Evolutionary conservation across 2,797 vertebrate species (phyloP).

Genomic region (Astyanax mexicanus): DNA sequence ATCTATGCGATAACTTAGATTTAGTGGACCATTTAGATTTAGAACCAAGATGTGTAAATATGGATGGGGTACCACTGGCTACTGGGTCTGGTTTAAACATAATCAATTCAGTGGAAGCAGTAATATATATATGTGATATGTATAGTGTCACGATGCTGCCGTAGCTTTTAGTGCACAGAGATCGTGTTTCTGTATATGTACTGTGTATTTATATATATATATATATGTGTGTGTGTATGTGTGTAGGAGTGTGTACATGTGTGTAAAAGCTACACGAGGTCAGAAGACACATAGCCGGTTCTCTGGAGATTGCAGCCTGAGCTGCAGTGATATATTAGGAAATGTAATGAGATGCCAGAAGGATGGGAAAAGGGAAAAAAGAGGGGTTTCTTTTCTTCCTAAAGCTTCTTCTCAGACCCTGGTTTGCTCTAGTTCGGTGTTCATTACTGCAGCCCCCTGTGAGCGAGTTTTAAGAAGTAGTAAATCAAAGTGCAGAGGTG

Average conservation of each 20-base stretch:
- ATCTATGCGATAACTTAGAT: neutral
- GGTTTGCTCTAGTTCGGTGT: slow-evolving; percentile 1
- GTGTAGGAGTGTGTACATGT: slow-evolving; percentile 22
- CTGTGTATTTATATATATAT: slow-evolving; percentile 34
- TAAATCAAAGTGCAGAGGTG: slow-evolving; percentile 10
- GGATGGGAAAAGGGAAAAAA: slow-evolving; percentile 1
- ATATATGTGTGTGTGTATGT: slow-evolving; percentile 8
- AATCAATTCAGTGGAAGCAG: slow-evolving; percentile 21
- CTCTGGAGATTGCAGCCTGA: slow-evolving; percentile 23
- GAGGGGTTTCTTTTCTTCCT: slow-evolving; percentile 3
- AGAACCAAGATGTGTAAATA: too few relatives aligned
- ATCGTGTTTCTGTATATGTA: slow-evolving; percentile 30
- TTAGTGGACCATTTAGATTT: too few relatives aligned
- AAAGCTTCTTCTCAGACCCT: slow-evolving; percentile 7
- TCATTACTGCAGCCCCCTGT: slow-evolving; percentile 1
- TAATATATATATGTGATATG: slow-evolving; percentile 41
- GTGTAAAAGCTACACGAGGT: slow-evolving; percentile 21
- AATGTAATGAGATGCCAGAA: slow-evolving; percentile 45
- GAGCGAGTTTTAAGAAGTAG: slow-evolving; percentile 11
- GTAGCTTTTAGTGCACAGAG: slow-evolving; percentile 25
- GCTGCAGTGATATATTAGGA: slow-evolving; percentile 36
- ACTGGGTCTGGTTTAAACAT: slow-evolving; percentile 19
- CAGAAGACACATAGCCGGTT: slow-evolving; percentile 31
- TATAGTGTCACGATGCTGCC: slow-evolving; percentile 19
- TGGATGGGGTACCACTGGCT: neutral